Percentiles rank a stretch among this genome's conserved stretches.
Conservation (phyloP, 2,113 vertebrate genomes). For the Sylvicapra grimmia region DNA sequence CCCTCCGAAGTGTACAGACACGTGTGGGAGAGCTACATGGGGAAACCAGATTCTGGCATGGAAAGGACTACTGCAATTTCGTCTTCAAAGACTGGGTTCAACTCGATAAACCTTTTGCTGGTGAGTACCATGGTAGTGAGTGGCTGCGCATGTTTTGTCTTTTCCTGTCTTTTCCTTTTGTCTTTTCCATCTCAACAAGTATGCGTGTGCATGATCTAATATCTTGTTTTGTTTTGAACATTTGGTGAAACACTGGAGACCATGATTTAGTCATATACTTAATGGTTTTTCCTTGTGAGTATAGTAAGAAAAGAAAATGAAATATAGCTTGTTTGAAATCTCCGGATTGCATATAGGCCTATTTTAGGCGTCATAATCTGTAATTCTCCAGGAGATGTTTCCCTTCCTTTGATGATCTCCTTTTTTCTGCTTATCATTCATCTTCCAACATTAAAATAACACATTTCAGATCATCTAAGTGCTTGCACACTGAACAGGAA, state of each 20-base stretch:
- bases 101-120: conserved; percentile 96
- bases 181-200: not conserved
- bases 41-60: conserved; percentile 96
- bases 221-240: not conserved
- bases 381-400: not conserved
- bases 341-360: not conserved
- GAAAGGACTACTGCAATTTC: conserved; percentile 99
- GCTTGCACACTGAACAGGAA: not conserved
- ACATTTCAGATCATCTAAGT: not conserved
- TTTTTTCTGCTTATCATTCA: not conserved
- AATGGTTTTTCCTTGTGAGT: not conserved
- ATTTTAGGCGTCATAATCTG: not conserved
- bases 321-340: not conserved
- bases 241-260: not conserved
- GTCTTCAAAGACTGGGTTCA: conserved; percentile 98
- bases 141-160: not conserved
- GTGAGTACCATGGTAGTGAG: conserved; percentile 71
- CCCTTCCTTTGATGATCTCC: not conserved
- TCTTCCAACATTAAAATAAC: not conserved
- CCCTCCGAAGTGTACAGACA: conserved; percentile 80
- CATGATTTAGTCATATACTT: not conserved
- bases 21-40: conserved; percentile 88
- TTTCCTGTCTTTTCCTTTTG: not conserved
- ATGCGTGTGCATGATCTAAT: too few species aligned
- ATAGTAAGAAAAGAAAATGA: not conserved